A percentile compares a stretch with the other conserved stretches of the same genome.
phyloP scores from a whole-genome alignment of 2,113 vertebrate species.

The Oplegnathus fasciatus region DNA sequence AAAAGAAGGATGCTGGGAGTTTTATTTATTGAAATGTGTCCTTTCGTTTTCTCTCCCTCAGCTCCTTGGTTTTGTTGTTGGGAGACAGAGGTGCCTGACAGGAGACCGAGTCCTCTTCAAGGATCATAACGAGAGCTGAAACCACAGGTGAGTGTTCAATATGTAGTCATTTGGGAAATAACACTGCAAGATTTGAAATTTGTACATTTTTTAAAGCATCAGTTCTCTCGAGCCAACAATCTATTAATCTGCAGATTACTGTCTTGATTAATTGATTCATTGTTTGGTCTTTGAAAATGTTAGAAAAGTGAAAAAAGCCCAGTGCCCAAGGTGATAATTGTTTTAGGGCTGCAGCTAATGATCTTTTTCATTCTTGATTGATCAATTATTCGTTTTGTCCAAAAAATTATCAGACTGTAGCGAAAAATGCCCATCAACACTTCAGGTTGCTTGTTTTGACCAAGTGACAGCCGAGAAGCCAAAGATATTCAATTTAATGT shows the following conservation, averaged over 20 bases:
- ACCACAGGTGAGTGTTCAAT: slow-evolving; percentile 65
- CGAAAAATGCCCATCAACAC: not conserved
- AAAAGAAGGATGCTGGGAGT: not conserved
- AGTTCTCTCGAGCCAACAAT: not conserved
- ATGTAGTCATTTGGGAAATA: not conserved
- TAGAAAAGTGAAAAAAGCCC: not conserved
- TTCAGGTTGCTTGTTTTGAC: not conserved
- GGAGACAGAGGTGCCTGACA: slow-evolving; percentile 72
- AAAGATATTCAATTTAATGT: not conserved
- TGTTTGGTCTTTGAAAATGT: not conserved
- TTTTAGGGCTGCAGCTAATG: not conserved
- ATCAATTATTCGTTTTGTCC: not conserved
- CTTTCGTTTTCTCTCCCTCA: slow-evolving; percentile 51
- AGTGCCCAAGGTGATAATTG: not conserved
- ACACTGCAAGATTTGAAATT: not conserved
- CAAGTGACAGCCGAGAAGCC: not conserved
- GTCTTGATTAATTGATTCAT: too few species aligned
- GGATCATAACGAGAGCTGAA: slow-evolving; percentile 58
- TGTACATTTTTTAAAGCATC: not conserved
- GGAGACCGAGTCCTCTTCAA: slow-evolving; percentile 53
- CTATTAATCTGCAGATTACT: not conserved
- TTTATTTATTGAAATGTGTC: slow-evolving; percentile 12
- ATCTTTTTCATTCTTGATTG: not conserved
- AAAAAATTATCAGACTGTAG: not conserved
- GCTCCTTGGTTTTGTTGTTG: slow-evolving; percentile 66